These are phyloP conservation scores for Psilopogon haemacephalus DNA, from an alignment of 2,113 vertebrate genomes.

Conservation along the genomic window DNA sequence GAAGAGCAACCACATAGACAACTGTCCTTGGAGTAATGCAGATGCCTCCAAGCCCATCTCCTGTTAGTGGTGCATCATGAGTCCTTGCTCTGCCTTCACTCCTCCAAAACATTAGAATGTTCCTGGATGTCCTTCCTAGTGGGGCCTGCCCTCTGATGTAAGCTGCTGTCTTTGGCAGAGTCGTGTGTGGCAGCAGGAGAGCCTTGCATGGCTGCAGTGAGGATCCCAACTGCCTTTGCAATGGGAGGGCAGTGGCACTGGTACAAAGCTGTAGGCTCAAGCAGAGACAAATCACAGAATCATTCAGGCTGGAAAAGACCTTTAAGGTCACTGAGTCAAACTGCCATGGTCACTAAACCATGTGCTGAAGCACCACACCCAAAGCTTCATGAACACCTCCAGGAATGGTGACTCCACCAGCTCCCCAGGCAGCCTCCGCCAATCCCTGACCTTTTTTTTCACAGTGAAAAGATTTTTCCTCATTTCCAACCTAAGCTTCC, in stretches of 20 bases:
- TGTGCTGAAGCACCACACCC: no score
- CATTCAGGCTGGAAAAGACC: no score
- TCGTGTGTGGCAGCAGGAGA: background rate
- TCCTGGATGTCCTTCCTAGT: background rate
- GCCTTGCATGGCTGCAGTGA: background rate
- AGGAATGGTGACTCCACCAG: no score
- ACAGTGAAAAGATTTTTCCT: no score
- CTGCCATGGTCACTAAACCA: no score
- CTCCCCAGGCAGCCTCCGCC: no score
- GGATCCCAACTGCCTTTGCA: background rate
- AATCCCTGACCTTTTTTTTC: no score
- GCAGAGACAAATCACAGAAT: background rate
- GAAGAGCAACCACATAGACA: background rate
- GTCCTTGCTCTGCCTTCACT: background rate
- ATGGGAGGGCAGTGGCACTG: background rate
- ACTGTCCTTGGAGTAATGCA: background rate
- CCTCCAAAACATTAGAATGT: background rate
- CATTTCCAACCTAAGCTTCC: no score
- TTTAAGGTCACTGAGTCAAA: no score
- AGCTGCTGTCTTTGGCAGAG: background rate
- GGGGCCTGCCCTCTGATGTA: background rate
- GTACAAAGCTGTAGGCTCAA: background rate
- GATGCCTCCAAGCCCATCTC: background rate
- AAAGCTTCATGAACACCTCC: no score
- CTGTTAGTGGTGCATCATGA: background rate